Conservation (phyloP, 2,797 vertebrate species). For the Argentina silus region DNA sequence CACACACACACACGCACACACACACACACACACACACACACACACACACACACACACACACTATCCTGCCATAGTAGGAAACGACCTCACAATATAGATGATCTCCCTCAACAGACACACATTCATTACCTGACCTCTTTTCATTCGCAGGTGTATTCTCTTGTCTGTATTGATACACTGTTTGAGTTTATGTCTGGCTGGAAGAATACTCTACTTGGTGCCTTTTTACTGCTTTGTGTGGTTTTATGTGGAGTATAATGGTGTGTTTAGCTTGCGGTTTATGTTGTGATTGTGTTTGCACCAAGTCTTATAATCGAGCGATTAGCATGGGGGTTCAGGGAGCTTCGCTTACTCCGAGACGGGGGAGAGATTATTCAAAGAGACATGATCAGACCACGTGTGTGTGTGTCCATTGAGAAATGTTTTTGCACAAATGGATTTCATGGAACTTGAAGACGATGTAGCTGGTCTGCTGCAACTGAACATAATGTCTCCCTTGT, state of each 20-base stretch:
- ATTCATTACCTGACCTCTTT: conserved; percentile 28
- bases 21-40: background rate
- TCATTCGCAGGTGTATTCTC: conserved; percentile 45
- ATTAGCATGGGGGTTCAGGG: background rate
- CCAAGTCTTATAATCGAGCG: conserved; percentile 19
- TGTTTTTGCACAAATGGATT: no score
- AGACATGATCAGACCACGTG: no score
- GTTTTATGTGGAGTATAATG: conserved; percentile 25
- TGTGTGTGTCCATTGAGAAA: no score
- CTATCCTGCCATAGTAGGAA: conserved; percentile 6
- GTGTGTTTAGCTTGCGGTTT: conserved; percentile 13
- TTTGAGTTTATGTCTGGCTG: background rate
- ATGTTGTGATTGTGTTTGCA: conserved; percentile 15
- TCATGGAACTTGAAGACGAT: no score
- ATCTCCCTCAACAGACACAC: conserved; percentile 57
- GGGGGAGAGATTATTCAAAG: no score
- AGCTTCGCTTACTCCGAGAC: background rate
- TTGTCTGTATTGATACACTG: background rate
- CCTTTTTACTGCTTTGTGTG: conserved; percentile 43
- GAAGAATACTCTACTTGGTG: background rate
- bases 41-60: conserved; percentile 1
- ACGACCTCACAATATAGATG: conserved; percentile 57
- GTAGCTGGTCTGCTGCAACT: no score
- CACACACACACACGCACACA: background rate
- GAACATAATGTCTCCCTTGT: no score